Percentiles rank a stretch among this genome's conserved stretches.
phyloP scores from a whole-genome alignment of 2,113 vertebrate genomes.

The Boleophthalmus pectinirostris region DNA sequence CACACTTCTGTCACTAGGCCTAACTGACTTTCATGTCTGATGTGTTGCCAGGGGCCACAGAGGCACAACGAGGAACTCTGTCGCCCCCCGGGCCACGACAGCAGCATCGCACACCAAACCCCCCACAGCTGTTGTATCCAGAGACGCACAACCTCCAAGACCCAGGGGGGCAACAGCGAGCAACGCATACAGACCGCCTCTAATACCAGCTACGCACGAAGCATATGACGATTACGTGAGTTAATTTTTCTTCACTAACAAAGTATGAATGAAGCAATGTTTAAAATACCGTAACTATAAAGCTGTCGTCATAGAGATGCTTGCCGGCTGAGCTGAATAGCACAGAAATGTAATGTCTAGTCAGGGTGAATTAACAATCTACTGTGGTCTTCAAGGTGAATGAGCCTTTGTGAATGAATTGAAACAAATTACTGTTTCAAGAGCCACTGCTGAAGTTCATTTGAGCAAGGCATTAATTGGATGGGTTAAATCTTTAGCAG shows the following conservation, averaged over 20 bases:
- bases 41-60: conserved; percentile 83
- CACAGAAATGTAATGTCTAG: background rate
- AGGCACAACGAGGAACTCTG: conserved; percentile 86
- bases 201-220: conserved; percentile 83
- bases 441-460: background rate
- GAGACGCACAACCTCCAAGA: conserved; percentile 82
- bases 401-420: conserved; percentile 2
- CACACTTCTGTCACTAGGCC: conserved; percentile 3
- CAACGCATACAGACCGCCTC: conserved; percentile 84
- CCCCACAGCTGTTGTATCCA: conserved; percentile 77
- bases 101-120: conserved; percentile 81
- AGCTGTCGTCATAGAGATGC: background rate
- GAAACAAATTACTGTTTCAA: conserved; percentile 5
- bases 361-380: conserved; percentile 8
- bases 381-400: conserved; percentile 10
- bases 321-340: background rate
- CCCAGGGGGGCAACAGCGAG: conserved; percentile 78
- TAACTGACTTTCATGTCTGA: conserved; percentile 24
- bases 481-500: background rate
- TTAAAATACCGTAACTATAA: background rate
- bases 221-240: conserved; percentile 96
- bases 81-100: conserved; percentile 82
- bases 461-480: background rate
- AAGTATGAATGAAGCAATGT: background rate
- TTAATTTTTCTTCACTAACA: conserved; percentile 65